phyloP scores from a whole-genome alignment of 1,140 invertebrate species.

The Stegodyphus mimosarum region DNA sequence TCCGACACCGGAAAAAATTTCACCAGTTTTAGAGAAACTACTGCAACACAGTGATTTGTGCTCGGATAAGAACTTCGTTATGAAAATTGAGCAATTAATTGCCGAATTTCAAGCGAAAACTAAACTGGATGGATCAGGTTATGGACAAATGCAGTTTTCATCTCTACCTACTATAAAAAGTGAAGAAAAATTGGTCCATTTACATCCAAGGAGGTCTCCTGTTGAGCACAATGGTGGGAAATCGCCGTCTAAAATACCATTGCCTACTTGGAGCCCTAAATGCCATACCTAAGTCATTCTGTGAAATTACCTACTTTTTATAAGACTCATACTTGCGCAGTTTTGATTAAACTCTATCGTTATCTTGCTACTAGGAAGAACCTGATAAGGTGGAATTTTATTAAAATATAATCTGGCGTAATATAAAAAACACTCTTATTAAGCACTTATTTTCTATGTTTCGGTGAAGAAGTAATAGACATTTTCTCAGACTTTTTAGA shows the following conservation, averaged over 20 bases:
- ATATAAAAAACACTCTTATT: too few species aligned
- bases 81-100: slow-evolving; percentile 48
- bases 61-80: slow-evolving; percentile 33
- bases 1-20: slow-evolving; percentile 3
- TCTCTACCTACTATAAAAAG: slow-evolving; percentile 19
- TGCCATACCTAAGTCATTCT: slow-evolving; percentile 29
- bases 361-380: too few species aligned
- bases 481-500: too few species aligned
- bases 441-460: too few species aligned
- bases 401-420: background rate
- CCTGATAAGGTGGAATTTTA: too few species aligned
- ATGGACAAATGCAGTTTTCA: background rate
- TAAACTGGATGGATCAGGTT: slow-evolving; percentile 10
- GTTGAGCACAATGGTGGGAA: slow-evolving; percentile 23
- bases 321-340: too few species aligned
- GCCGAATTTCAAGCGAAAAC: slow-evolving; percentile 37
- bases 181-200: background rate
- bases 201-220: slow-evolving; percentile 21
- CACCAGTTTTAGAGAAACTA: slow-evolving; percentile 44
- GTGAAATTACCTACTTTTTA: too few species aligned
- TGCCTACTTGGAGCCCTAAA: slow-evolving; percentile 42
- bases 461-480: too few species aligned
- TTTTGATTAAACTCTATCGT: too few species aligned
- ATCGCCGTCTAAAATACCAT: slow-evolving; percentile 43
- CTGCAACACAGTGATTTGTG: slow-evolving; percentile 42